phyloP scores from a whole-genome alignment of 2,797 vertebrate genomes.

The Carduelis carduelis region DNA sequence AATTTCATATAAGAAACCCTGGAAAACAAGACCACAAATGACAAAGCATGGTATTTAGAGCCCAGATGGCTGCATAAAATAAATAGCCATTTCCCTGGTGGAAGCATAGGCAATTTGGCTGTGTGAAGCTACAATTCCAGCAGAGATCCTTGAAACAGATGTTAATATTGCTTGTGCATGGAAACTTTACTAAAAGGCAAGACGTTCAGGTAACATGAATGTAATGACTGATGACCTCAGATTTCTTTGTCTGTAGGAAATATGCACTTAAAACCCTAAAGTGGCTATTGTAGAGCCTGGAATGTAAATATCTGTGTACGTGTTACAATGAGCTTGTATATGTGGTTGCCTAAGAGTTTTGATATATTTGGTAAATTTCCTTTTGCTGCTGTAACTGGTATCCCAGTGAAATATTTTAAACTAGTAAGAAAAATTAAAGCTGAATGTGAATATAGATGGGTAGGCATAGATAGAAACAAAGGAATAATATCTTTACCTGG shows the following conservation, averaged over 20 bases:
- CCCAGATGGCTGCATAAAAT: constrained; percentile 83
- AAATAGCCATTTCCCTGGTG: constrained; percentile 80
- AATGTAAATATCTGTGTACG: neutral
- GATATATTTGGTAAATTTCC: neutral
- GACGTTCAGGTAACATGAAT: constrained; percentile 76
- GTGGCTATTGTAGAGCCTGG: neutral
- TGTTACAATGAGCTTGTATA: neutral
- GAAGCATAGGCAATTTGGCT: constrained; percentile 81
- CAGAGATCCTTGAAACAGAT: constrained; percentile 81
- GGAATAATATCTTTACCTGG: neutral
- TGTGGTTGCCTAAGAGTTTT: neutral
- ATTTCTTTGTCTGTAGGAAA: constrained; percentile 34
- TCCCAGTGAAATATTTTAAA: neutral
- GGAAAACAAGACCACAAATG: constrained; percentile 75
- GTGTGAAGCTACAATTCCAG: constrained; percentile 76
- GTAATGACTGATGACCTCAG: constrained; percentile 41
- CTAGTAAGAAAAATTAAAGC: neutral
- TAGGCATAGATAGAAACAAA: neutral
- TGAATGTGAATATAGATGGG: neutral
- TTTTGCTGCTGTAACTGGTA: neutral
- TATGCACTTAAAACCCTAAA: neutral
- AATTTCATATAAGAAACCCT: constrained; percentile 66
- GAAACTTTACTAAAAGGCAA: constrained; percentile 77
- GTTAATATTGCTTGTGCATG: constrained; percentile 79
- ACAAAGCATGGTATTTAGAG: constrained; percentile 77